phyloP scores from a whole-genome alignment of 2,888 invertebrate species.

The Cheilosia urbana region DNA sequence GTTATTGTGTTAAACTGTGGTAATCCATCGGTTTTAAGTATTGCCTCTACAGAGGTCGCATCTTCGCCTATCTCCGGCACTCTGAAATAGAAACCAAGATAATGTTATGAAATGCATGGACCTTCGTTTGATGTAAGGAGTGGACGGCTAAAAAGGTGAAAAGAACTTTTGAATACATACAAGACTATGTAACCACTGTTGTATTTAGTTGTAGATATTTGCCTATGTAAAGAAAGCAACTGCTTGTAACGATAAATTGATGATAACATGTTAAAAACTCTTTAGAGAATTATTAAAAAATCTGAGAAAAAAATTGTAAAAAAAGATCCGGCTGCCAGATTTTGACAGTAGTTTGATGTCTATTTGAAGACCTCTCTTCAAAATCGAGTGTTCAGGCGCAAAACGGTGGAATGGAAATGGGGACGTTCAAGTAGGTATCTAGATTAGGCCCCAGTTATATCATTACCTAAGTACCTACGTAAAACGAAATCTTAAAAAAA shows the following conservation, averaged over 20 bases:
- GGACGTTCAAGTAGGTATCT: too few species aligned
- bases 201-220: conserved; percentile 61
- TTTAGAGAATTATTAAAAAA: conserved; percentile 7
- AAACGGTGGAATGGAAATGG: too few species aligned
- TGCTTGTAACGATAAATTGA: conserved; percentile 41
- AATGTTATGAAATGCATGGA: conserved; percentile 2
- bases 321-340: conserved; percentile 46
- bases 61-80: conserved; percentile 94
- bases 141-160: neutral
- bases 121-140: neutral
- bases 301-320: conserved; percentile 2
- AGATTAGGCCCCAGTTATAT: too few species aligned
- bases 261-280: conserved; percentile 51
- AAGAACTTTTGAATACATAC: conserved; percentile 85
- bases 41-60: conserved; percentile 89
- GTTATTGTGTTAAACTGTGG: conserved; percentile 93
- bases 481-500: too few species aligned
- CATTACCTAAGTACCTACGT: too few species aligned
- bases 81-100: conserved; percentile 84
- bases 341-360: conserved; percentile 26
- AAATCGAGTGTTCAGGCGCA: neutral
- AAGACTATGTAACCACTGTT: conserved; percentile 87
- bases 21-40: conserved; percentile 88
- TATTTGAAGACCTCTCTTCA: too few species aligned
- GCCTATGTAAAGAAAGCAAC: conserved; percentile 29